Evolutionary conservation across 2,113 vertebrate genomes (phyloP).

Genomic region (Zeus faber): DNA sequence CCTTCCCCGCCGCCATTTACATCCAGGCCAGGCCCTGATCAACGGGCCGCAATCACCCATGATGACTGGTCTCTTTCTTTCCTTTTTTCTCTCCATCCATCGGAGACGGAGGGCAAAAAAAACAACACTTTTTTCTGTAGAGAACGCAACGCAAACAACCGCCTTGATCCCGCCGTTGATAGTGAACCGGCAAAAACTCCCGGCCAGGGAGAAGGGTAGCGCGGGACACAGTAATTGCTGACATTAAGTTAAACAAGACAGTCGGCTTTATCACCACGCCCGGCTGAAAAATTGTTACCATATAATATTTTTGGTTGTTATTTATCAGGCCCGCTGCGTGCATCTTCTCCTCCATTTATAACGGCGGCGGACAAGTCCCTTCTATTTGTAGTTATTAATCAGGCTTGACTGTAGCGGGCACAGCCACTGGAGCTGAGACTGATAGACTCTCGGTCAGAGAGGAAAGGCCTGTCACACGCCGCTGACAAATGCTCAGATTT

Average conservation of each 20-base stretch:
- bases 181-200: slow-evolving; percentile 32
- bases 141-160: slow-evolving; percentile 8
- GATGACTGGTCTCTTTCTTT: too few relatives aligned
- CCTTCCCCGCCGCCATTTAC: too few relatives aligned
- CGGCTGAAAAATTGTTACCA: slow-evolving; percentile 61
- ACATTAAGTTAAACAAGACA: slow-evolving; percentile 67
- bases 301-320: slow-evolving; percentile 61
- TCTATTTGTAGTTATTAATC: slow-evolving; percentile 77
- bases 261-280: slow-evolving; percentile 53
- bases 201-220: slow-evolving; percentile 22
- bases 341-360: slow-evolving; percentile 69
- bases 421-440: slow-evolving; percentile 68
- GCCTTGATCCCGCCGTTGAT: slow-evolving; percentile 43
- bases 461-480: slow-evolving; percentile 70
- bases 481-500: slow-evolving; percentile 75
- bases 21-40: too few relatives aligned
- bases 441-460: slow-evolving; percentile 74
- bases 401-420: slow-evolving; percentile 73
- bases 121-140: slow-evolving; percentile 7
- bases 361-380: slow-evolving; percentile 61
- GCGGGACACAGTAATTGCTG: slow-evolving; percentile 54
- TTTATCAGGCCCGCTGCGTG: slow-evolving; percentile 71
- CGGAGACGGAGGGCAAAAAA: slow-evolving; percentile 4
- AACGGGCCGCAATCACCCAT: too few relatives aligned
- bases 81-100: slow-evolving; percentile 26